Base-by-base conservation (phyloP, 2,888 invertebrate genomes). In the Dioctria linearis region DNA sequence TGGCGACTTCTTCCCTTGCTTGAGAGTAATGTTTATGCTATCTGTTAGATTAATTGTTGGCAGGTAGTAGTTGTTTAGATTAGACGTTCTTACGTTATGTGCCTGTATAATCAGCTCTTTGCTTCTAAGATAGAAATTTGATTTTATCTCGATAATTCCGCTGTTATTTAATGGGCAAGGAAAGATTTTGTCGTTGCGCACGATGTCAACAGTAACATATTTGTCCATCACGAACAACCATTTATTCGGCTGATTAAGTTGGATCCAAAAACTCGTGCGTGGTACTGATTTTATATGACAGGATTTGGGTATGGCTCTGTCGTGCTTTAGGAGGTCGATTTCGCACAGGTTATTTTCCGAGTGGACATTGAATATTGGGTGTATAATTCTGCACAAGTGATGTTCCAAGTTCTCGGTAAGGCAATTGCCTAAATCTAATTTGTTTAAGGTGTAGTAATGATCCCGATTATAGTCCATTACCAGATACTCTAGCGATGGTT, bases 261-360 rank as follows among this genome's bases (percentile, higher is more conserved):
- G 57, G 11, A 57, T 57, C 57, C 57, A 57, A 57, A 57, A 57
- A 57, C n/a, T 57, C 4, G 57, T 57, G 4, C 57, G 57, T 57
- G n/a, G n/a, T n/a, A n/a, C n/a, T n/a, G n/a, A n/a, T n/a, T n/a
- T n/a, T n/a, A n/a, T n/a, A n/a, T n/a, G n/a, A n/a, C n/a, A n/a
- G n/a, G n/a, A n/a, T n/a, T n/a, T n/a, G n/a, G n/a, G n/a, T n/a
- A n/a, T n/a, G n/a, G n/a, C n/a, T n/a, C n/a, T n/a, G n/a, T n/a
- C n/a, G n/a, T n/a, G n/a, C n/a, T n/a, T n/a, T n/a, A n/a, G n/a
- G n/a, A n/a, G n/a, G n/a, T n/a, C n/a, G n/a, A n/a, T n/a, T n/a
- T n/a, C n/a, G n/a, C n/a, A n/a, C n/a, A n/a, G n/a, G n/a, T n/a
- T n/a, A n/a, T n/a, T n/a, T n/a, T n/a, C n/a, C n/a, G n/a, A n/a